phyloP scores from a whole-genome alignment of 2,113 vertebrate genomes.

The Emberiza fucata region DNA sequence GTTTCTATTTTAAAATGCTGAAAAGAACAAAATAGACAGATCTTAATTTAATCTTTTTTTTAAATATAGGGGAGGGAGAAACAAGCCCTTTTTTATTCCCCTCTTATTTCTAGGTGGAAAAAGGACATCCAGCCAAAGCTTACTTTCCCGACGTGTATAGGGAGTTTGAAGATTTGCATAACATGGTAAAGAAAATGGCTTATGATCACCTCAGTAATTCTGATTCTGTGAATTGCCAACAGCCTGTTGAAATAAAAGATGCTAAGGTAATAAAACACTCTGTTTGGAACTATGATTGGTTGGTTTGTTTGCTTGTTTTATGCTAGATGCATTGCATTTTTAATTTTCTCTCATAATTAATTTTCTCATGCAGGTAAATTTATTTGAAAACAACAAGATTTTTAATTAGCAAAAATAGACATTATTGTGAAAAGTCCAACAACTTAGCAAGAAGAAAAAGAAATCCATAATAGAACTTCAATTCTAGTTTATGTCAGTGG shows the following conservation, averaged over 20 bases:
- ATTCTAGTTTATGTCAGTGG: not conserved
- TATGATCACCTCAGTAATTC: constrained; percentile 82
- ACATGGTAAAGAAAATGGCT: constrained; percentile 83
- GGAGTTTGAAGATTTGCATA: constrained; percentile 91
- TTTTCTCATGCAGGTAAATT: not conserved
- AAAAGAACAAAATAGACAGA: not conserved
- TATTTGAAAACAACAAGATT: not conserved
- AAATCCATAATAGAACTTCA: not conserved
- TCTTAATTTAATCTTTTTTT: not conserved
- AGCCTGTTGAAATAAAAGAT: constrained; percentile 82
- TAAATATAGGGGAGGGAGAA: not conserved
- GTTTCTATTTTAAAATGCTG: not conserved
- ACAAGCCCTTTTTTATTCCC: not conserved
- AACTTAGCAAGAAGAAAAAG: not conserved
- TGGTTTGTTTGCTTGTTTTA: not conserved
- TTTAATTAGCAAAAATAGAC: not conserved
- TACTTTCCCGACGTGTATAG: constrained; percentile 88
- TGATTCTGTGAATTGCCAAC: constrained; percentile 45
- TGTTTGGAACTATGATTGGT: not conserved
- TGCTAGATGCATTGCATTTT: not conserved
- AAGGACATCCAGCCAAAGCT: constrained; percentile 68
- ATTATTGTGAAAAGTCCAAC: not conserved
- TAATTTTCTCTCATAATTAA: not conserved
- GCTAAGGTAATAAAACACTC: constrained; percentile 75
- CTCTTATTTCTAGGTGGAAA: constrained; percentile 78